These are phyloP conservation scores for Macrotrachela quadricornifera DNA, from an alignment of 1,140 invertebrate genomes.

Conservation along the genomic window DNA sequence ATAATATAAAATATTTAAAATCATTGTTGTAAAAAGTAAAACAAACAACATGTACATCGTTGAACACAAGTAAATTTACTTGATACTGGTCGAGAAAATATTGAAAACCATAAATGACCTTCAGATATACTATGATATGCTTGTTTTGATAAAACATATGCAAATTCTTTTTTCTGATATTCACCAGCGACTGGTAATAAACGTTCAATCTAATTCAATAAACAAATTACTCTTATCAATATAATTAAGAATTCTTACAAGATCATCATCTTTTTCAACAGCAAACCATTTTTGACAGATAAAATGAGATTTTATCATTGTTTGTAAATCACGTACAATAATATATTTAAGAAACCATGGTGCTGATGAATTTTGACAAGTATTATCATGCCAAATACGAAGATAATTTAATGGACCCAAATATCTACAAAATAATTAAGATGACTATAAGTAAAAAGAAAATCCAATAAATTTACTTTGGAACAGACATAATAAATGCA, in stretches of 20 bases:
- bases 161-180: slow-evolving; percentile 14
- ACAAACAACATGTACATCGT: slow-evolving; percentile 20
- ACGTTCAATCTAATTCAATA: slow-evolving; percentile 8
- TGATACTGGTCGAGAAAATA: slow-evolving; percentile 21
- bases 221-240: no score
- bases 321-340: slow-evolving; percentile 9
- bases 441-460: no score
- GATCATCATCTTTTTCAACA: no score
- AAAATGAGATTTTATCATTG: background rate
- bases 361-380: background rate
- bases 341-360: slow-evolving; percentile 10
- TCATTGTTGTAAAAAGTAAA: slow-evolving; percentile 18
- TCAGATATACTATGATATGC: slow-evolving; percentile 16
- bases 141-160: slow-evolving; percentile 15
- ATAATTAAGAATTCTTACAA: no score
- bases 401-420: no score
- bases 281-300: background rate
- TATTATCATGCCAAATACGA: slow-evolving; percentile 8
- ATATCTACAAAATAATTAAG: no score
- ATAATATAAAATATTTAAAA: slow-evolving; percentile 22
- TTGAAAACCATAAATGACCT: slow-evolving; percentile 24
- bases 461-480: background rate
- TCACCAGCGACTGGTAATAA: slow-evolving; percentile 13
- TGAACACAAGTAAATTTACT: slow-evolving; percentile 24
- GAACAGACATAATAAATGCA: slow-evolving; percentile 15